Evolutionary conservation across 1,140 invertebrate species (phyloP), one percentile per base, ranked within the genome.

Genomic region (Drosophila yakuba): DNA sequence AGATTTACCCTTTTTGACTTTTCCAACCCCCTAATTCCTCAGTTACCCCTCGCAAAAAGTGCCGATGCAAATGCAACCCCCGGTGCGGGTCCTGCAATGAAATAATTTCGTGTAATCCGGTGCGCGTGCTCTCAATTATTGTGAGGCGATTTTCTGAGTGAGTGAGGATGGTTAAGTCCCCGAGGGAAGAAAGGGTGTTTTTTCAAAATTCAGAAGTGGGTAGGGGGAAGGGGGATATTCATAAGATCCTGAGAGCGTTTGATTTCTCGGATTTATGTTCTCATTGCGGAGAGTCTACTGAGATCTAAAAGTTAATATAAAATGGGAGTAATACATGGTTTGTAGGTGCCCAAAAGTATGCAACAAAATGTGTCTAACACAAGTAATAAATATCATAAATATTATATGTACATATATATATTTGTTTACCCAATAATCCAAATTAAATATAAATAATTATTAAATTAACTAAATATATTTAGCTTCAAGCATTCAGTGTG

Each of bases 111-210:
- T 85, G 82, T 84, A 81, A 84, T 85, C 80, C 81, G 48, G 45
- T 60, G 77, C 81, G 82, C 80, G 80, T 84, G 80, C 81, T 84
- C 77, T 81, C 81, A 84, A 84, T 84, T 85, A 84, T 85, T 63
- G 56, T 67, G 59, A 74, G 68, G 78, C 66, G 81, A 85, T 84
- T 82, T 77, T 12, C 45, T 23, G 28, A 60, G 17, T 2, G 28
- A 57, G 23, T 59, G 43, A n/a, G 44, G 3, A 32, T 60, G 59
- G 56, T 10, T 20, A 20, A 12, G 11, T 35, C 10, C 28, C 0
- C 4, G 4, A 28, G 4, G 17, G 32, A 20, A 25, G 20, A 20
- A 25, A 25, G 45, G 45, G 20, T 25, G 7, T 50, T 28, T 15
- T 32, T 39, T 3, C 14, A 14, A 3, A 4, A 39, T 11, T 14